Conservation (phyloP, 1,140 invertebrate species). For the Zaprionus kolodkinae region DNA sequence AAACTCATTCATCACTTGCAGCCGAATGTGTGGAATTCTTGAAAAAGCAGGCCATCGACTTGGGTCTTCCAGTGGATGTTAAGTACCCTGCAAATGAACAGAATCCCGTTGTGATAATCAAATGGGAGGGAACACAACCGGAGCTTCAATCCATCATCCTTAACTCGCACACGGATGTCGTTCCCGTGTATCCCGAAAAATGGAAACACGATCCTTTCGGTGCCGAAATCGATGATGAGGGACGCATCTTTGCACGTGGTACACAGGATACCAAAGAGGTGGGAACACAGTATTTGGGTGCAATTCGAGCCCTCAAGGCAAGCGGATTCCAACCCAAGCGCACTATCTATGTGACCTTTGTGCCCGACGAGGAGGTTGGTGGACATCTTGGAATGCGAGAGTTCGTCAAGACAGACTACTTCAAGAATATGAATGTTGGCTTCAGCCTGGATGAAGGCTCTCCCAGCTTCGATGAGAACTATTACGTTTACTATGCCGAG, state of each 20-base stretch:
- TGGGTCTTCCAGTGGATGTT: constrained; percentile 32
- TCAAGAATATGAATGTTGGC: constrained; percentile 92
- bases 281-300: constrained; percentile 89
- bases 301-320: constrained; percentile 88
- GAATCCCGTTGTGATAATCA: constrained; percentile 85
- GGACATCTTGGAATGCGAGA: constrained; percentile 92
- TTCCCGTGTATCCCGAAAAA: constrained; percentile 91
- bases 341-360: constrained; percentile 91
- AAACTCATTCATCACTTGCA: background rate
- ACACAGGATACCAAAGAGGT: constrained; percentile 93
- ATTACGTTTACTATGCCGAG: constrained; percentile 91
- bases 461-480: constrained; percentile 87
- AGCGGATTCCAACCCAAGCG: constrained; percentile 86
- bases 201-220: constrained; percentile 89
- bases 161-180: constrained; percentile 86
- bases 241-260: constrained; percentile 92
- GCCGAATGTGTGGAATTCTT: constrained; percentile 49
- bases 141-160: constrained; percentile 89
- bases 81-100: constrained; percentile 30
- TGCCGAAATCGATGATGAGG: constrained; percentile 89
- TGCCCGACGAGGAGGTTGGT: constrained; percentile 97
- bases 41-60: constrained; percentile 26
- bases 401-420: constrained; percentile 91
- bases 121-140: constrained; percentile 91
- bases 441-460: constrained; percentile 95